A percentile compares a stretch with the other conserved stretches of the same genome.
Conservation (phyloP, 2,888 invertebrate genomes). For the Acheta domesticus region DNA sequence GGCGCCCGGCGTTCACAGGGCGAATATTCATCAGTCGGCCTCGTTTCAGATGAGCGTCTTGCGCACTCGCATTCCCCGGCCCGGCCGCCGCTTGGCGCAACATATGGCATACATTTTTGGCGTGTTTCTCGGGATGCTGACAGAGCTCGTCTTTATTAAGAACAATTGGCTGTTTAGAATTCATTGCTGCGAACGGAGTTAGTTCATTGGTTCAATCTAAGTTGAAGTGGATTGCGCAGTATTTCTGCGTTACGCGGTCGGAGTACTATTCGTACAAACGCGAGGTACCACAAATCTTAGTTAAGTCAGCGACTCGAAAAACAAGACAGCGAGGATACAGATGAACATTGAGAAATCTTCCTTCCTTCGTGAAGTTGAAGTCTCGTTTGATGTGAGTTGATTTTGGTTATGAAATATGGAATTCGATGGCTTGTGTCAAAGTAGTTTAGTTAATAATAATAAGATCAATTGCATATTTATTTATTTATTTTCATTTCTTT, state of each 20-base stretch:
- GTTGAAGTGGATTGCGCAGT: background rate
- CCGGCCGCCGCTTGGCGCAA: background rate
- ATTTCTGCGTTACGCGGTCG: background rate
- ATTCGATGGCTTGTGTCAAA: too few species aligned
- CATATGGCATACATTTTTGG: background rate
- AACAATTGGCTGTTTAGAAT: background rate
- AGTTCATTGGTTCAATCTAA: background rate
- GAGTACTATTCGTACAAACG: too few species aligned
- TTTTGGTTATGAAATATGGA: too few species aligned
- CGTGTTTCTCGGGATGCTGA: background rate
- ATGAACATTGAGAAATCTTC: too few species aligned
- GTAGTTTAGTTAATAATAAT: too few species aligned
- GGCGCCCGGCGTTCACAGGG: background rate
- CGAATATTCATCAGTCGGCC: conserved; percentile 18
- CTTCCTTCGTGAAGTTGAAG: too few species aligned
- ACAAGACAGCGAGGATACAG: too few species aligned
- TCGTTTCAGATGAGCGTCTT: background rate
- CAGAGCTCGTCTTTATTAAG: background rate
- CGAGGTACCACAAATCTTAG: too few species aligned
- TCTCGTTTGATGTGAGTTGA: too few species aligned
- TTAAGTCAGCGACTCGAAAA: too few species aligned
- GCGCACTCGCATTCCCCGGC: background rate
- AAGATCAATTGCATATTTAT: too few species aligned
- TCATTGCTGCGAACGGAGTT: conserved; percentile 2
- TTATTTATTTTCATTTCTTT: too few species aligned